phyloP scores from a whole-genome alignment of 1,140 invertebrate species.

The Drosophila mayri region DNA sequence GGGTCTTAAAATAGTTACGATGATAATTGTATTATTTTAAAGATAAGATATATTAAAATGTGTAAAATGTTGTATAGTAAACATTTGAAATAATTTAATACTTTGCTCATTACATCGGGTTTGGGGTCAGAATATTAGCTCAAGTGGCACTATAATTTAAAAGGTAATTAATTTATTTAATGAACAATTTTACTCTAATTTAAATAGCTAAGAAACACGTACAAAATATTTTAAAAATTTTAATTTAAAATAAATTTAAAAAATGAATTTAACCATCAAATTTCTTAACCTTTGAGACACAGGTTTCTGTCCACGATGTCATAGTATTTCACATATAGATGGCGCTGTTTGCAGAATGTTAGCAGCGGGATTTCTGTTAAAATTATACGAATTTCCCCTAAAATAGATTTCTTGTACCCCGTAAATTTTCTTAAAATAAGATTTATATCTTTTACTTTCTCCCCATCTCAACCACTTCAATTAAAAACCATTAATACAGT shows the following conservation, averaged over 20 bases:
- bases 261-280: neutral
- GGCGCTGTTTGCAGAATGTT: neutral
- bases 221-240: neutral
- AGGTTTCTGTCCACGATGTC: neutral
- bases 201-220: neutral
- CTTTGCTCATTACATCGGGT: neutral
- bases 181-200: neutral
- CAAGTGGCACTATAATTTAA: neutral
- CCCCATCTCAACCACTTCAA: neutral
- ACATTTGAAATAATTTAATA: neutral
- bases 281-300: neutral
- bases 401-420: neutral
- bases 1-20: too few species aligned
- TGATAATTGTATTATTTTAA: too few species aligned
- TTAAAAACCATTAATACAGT: neutral
- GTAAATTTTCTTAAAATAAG: neutral
- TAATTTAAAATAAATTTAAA: neutral
- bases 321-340: neutral
- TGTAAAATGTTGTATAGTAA: too few species aligned
- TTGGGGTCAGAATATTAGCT: neutral
- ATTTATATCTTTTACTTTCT: too few species aligned
- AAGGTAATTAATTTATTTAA: neutral
- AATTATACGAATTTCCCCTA: neutral
- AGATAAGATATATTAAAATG: too few species aligned
- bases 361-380: neutral